A percentile compares a stretch with the other conserved stretches of the same genome.
phyloP scores from a whole-genome alignment of 2,113 vertebrate genomes.

The Taurulus bubalis region DNA sequence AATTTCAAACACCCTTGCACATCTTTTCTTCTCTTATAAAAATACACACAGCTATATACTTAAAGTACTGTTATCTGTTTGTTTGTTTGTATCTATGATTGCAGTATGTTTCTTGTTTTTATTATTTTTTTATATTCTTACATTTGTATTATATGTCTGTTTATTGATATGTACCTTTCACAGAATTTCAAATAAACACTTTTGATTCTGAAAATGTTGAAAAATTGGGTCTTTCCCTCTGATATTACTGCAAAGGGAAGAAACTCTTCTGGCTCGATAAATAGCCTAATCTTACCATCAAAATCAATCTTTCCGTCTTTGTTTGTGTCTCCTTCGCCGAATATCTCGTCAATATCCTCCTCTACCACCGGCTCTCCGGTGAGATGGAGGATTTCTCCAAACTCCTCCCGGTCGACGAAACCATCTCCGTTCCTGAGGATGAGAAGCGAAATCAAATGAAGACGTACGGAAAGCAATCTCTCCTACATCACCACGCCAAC shows the following conservation, averaged over 20 bases:
- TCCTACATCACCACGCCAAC: neutral
- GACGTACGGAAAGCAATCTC: neutral
- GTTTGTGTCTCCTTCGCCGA: constrained; percentile 83
- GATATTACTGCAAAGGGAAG: neutral
- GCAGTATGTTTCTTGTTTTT: too few relatives aligned
- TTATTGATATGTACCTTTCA: too few relatives aligned
- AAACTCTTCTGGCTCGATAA: neutral
- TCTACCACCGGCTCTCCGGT: constrained; percentile 81
- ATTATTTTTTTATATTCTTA: too few relatives aligned
- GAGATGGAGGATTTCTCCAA: constrained; percentile 78
- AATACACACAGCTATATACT: too few relatives aligned
- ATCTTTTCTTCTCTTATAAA: too few relatives aligned
- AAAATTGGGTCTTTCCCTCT: neutral
- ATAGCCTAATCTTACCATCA: constrained; percentile 79
- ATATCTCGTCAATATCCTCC: constrained; percentile 87
- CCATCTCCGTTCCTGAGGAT: constrained; percentile 83
- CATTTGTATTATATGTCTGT: too few relatives aligned
- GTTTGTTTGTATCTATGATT: too few relatives aligned
- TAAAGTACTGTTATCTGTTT: too few relatives aligned
- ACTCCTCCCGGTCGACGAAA: constrained; percentile 85
- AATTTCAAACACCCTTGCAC: too few relatives aligned
- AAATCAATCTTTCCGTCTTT: constrained; percentile 87
- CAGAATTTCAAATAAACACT: too few relatives aligned
- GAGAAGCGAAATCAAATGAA: neutral
- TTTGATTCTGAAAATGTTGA: neutral